Evolutionary conservation across 2,797 vertebrate genomes (phyloP), one percentile per base, ranked within the genome.

Genomic region (Cossypha dichroa): DNA sequence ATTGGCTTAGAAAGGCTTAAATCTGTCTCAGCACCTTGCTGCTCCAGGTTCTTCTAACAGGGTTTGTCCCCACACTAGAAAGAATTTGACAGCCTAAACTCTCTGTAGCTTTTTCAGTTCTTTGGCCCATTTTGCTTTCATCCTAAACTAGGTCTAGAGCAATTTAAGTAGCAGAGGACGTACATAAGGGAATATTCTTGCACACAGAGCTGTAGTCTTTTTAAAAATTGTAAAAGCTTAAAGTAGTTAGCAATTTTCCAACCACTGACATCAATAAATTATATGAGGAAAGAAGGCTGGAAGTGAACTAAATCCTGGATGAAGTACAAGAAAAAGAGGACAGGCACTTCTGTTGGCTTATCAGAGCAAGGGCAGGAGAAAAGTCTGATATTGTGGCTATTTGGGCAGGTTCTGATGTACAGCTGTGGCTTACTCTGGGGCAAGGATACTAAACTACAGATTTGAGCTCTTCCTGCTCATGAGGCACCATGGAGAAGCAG

Each of bases 261-360:
- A 2, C 23, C 36, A 79, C 43, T 89, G 83, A 84, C 92, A 94
- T 96, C 64, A 97, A 96, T 92, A 95, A 94, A 96, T 95, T 86
- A 96, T 82, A 59, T 46, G 34, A 90, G 80, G 80, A 88, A 95
- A 90, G 64, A 10, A 3, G 68, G 41, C 3, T 88, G 26, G 59
- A 91, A 90, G 59, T 21, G 11, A 97, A 68, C 52, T 63, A 51
- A 66, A 81, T 86, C 33, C 74, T 55, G 40, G 40, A 43, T 64
- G 20, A 84, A 85, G 62, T 45, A 46, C 3, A 5, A 55, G 76
- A 52, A 86, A 95, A 95, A 63, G 67, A 82, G 83, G 85, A 54
- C 91, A 94, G 55, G 18, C 17, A 43, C 29, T 69, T 69, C 79
- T 73, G 46, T 54, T 46, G 25, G 43, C 34, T 78, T 81, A 72